Evolutionary conservation across 2,888 invertebrate genomes (phyloP).

Genomic region (Calliphora vomitoria): DNA sequence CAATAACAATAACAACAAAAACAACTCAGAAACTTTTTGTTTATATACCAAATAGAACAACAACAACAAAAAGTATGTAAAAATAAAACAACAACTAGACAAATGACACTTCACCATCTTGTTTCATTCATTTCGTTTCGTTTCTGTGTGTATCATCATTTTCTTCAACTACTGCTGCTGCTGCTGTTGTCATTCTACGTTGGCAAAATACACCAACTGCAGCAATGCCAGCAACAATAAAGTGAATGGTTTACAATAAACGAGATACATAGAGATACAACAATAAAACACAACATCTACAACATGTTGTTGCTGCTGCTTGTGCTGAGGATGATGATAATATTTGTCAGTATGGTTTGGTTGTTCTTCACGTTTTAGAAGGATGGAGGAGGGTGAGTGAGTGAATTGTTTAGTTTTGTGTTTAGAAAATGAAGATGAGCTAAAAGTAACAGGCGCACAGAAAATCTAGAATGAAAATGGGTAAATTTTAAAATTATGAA

Average conservation of each 20-base stretch:
- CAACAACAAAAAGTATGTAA: not conserved
- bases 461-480: slow-evolving; percentile 57
- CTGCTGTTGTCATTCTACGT: not conserved
- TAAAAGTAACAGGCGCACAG: slow-evolving; percentile 80
- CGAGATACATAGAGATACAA: not conserved
- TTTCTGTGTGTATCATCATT: slow-evolving; percentile 19
- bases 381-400: not conserved
- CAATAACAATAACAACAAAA: too few relatives aligned
- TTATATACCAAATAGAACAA: slow-evolving; percentile 18
- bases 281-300: slow-evolving; percentile 25
- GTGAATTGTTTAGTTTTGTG: slow-evolving; percentile 50
- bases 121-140: slow-evolving; percentile 14
- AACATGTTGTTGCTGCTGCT: slow-evolving; percentile 27
- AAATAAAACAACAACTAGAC: slow-evolving; percentile 32
- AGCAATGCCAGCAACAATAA: slow-evolving; percentile 32
- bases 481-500: slow-evolving; percentile 40
- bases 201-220: slow-evolving; percentile 21
- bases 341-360: not conserved
- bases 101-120: slow-evolving; percentile 53
- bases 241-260: slow-evolving; percentile 18
- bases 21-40: slow-evolving; percentile 1
- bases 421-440: slow-evolving; percentile 82
- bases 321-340: not conserved
- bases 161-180: not conserved
- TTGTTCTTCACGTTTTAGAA: slow-evolving; percentile 42